Evolutionary conservation across 2,888 invertebrate species (phyloP).

Genomic region (Drosophila conformis): DNA sequence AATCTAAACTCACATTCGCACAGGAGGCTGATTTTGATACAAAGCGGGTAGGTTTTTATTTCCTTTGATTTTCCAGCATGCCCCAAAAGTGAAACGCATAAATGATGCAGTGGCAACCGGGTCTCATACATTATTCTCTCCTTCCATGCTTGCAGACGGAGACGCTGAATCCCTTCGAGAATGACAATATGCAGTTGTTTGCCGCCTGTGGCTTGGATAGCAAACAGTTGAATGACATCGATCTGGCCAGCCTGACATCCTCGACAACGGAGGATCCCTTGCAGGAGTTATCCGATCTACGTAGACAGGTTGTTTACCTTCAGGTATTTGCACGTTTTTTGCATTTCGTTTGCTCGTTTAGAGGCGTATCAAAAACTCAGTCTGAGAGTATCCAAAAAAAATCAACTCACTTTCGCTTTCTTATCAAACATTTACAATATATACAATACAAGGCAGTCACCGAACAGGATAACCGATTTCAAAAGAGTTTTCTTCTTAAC

Average conservation of each 20-base stretch:
- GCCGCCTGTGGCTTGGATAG: slow-evolving; percentile 86
- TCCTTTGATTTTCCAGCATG: slow-evolving; percentile 13
- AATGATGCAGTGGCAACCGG: slow-evolving; percentile 13
- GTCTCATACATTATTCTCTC: not conserved
- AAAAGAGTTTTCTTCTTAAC: slow-evolving; percentile 16
- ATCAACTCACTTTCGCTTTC: slow-evolving; percentile 39
- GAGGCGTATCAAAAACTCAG: slow-evolving; percentile 28
- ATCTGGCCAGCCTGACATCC: slow-evolving; percentile 86
- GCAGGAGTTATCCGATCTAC: slow-evolving; percentile 91
- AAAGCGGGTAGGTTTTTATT: slow-evolving; percentile 88
- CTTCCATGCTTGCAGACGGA: slow-evolving; percentile 87
- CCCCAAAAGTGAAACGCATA: not conserved
- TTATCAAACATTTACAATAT: slow-evolving; percentile 22
- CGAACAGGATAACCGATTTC: slow-evolving; percentile 37
- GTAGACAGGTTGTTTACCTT: slow-evolving; percentile 92
- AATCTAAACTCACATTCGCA: slow-evolving; percentile 8
- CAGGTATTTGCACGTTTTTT: slow-evolving; percentile 86
- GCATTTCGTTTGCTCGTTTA: slow-evolving; percentile 76
- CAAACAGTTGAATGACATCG: slow-evolving; percentile 85
- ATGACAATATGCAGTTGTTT: slow-evolving; percentile 89
- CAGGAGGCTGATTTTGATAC: slow-evolving; percentile 89
- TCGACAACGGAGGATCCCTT: slow-evolving; percentile 86
- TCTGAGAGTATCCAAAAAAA: slow-evolving; percentile 36
- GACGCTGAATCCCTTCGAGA: slow-evolving; percentile 95
- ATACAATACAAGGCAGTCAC: slow-evolving; percentile 38